Evolutionary conservation across 2,888 invertebrate genomes (phyloP).

Genomic region (Drosophila phalerata): DNA sequence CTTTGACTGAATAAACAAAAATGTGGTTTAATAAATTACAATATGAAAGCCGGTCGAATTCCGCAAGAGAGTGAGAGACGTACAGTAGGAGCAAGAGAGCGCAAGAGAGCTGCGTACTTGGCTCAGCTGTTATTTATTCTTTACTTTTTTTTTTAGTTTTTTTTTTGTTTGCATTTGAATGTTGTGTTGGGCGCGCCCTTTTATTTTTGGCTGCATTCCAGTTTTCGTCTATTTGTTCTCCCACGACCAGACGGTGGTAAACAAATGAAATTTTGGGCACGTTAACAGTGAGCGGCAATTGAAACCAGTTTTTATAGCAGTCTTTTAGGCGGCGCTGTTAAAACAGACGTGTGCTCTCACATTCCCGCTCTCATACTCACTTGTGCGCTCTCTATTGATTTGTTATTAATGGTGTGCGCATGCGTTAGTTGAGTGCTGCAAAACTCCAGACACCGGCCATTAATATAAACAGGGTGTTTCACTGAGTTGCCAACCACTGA

Average conservation of each 20-base stretch:
- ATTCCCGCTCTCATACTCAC: constrained; percentile 1
- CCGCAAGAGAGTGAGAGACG: not conserved
- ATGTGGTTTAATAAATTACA: constrained; percentile 60
- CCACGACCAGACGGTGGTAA: constrained; percentile 51
- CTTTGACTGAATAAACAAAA: constrained; percentile 55
- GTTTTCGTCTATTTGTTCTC: constrained; percentile 8
- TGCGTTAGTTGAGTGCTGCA: constrained; percentile 42
- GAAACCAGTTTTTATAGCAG: constrained; percentile 58
- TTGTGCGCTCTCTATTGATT: constrained; percentile 63
- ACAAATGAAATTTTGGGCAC: constrained; percentile 56
- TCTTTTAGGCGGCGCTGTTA: constrained; percentile 70
- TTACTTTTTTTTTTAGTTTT: constrained; percentile 18
- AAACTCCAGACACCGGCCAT: constrained; percentile 47
- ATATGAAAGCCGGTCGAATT: constrained; percentile 47
- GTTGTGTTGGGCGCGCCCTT: constrained; percentile 29
- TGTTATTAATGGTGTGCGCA: constrained; percentile 66
- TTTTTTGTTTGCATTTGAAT: constrained; percentile 40
- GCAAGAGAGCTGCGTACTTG: constrained; percentile 20
- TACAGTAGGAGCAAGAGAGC: not conserved
- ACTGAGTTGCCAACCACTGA: constrained; percentile 2
- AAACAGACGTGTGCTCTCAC: not conserved
- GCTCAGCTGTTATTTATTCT: constrained; percentile 38
- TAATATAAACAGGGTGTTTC: constrained; percentile 48
- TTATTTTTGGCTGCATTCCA: constrained; percentile 34
- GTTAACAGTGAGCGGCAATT: constrained; percentile 40